Conservation (phyloP, 2,113 vertebrate genomes). For the Donacobius atricapilla region DNA sequence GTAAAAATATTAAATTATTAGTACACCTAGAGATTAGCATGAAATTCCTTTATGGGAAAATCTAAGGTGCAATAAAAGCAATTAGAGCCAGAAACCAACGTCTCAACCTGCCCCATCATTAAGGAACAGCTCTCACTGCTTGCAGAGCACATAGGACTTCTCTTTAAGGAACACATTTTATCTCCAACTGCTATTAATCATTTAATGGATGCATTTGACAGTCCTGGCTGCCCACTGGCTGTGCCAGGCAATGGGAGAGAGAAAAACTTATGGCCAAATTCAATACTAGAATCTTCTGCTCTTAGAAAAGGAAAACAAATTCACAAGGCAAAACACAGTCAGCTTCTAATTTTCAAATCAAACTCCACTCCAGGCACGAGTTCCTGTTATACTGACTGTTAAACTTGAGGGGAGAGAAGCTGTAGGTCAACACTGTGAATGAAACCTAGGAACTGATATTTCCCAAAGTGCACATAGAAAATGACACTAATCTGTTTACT, state of each 20-base stretch:
- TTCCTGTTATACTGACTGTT: not conserved
- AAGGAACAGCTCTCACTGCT: not conserved
- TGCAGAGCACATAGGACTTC: not conserved
- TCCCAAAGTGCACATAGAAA: not conserved
- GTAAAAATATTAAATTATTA: not conserved
- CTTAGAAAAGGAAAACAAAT: not conserved
- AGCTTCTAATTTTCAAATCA: not conserved
- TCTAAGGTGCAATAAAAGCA: not conserved
- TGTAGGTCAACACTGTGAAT: not conserved
- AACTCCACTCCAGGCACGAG: not conserved
- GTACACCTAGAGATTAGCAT: not conserved
- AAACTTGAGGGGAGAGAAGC: not conserved
- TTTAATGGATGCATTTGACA: not conserved
- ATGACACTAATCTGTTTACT: not conserved
- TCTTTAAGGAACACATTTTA: not conserved
- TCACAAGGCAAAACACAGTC: not conserved
- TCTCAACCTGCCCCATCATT: not conserved
- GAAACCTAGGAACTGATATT: not conserved
- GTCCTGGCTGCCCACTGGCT: not conserved
- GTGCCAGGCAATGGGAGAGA: not conserved
- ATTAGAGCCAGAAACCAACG: not conserved
- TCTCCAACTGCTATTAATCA: not conserved
- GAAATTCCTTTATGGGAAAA: not conserved
- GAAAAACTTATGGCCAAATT: not conserved
- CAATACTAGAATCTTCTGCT: not conserved